Base-by-base conservation (phyloP, 2,888 invertebrate species). In the Spodoptera exigua region DNA sequence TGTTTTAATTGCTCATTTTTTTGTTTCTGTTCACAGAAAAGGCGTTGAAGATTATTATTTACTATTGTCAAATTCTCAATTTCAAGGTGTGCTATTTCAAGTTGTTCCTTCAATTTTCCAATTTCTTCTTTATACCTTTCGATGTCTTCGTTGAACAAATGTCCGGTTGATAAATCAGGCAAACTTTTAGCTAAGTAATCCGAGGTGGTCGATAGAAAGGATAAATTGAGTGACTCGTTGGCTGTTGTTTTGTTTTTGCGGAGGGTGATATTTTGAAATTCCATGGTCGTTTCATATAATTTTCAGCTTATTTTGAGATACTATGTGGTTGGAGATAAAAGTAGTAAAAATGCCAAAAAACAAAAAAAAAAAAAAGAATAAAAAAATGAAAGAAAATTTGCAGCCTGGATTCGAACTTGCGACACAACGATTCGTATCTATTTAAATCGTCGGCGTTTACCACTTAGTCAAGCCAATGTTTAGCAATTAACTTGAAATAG, bases 91-190 rank as follows among this genome's bases (percentile, higher is more conserved):
- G 49, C 39, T 49, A 40, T 49, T 27, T 13, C 11, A 39, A 49
- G 16, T 40, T 1, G 12, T 32, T 40, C 32, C 40, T 4, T 32
- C n/a, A n/a, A n/a, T n/a, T n/a, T n/a, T n/a, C n/a, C n/a, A n/a
- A n/a, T n/a, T n/a, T n/a, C n/a, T n/a, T 49, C 32, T 32, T 32
- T 40, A 32, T 32, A 40, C 3, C 11, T n/a, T 40, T 49, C 32
- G 13, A 11, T 3, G 16, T 49, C 32, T 39, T 49, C 40, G 9
- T 14, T 27, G 13, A 35, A 32, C 27, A 49, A 13, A 13, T 27
- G 13, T 49, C 32, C n/a, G 11, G 49, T 40, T n/a, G 49, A 39
- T 10, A 49, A 12, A 40, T 49, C 40, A n/a, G 49, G 49, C 9
- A 21, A 39, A 35, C 49, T 49, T 32, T 16, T 21, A n/a, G 7